Evolutionary conservation across 2,113 vertebrate genomes (phyloP).

Genomic region (Tauraco erythrolophus): DNA sequence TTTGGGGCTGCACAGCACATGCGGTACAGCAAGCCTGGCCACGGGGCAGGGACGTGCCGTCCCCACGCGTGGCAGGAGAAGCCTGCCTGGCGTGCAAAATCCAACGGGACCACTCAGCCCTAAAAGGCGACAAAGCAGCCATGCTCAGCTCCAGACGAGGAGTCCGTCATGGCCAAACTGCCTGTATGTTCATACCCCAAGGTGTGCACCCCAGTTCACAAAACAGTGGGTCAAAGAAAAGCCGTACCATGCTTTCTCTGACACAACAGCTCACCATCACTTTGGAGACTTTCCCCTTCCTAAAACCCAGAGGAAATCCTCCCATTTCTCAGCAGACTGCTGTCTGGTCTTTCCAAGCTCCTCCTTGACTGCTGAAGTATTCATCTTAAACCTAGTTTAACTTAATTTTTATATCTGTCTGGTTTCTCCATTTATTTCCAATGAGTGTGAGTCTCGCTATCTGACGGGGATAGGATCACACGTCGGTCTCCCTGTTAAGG

Average conservation of each 20-base stretch:
- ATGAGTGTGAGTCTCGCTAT: fast-evolving
- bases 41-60: neutral
- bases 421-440: neutral
- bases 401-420: neutral
- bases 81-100: neutral
- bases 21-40: neutral
- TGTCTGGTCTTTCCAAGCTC: neutral
- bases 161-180: neutral
- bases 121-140: neutral
- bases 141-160: fast-evolving
- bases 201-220: neutral
- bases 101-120: neutral
- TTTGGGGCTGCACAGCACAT: neutral
- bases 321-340: neutral
- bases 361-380: neutral
- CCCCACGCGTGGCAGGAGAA: neutral
- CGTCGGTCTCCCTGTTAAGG: fast-evolving
- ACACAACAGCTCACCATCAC: neutral
- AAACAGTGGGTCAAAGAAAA: neutral
- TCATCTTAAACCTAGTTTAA: neutral
- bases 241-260: neutral
- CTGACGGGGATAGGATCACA: neutral
- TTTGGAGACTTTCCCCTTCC: neutral
- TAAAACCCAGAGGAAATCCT: neutral
- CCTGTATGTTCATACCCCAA: neutral